Percentiles rank a stretch among this genome's conserved stretches.
phyloP scores from a whole-genome alignment of 1,140 invertebrate species.

The Monomorium pharaonis region DNA sequence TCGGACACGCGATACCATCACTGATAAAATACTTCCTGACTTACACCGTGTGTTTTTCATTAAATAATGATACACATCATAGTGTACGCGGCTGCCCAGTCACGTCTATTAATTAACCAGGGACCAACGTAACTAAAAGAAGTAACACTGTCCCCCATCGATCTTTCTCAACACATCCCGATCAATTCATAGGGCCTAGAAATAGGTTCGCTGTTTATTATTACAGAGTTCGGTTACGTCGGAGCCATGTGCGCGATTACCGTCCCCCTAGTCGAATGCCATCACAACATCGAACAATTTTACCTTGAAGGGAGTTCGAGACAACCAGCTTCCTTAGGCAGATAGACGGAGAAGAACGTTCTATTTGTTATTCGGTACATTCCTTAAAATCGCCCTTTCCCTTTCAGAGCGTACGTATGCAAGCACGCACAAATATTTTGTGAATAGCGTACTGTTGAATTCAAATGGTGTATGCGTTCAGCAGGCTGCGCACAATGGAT shows the following conservation, averaged over 20 bases:
- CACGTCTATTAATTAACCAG: background rate
- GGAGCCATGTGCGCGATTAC: conserved; percentile 43
- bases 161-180: background rate
- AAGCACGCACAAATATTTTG: conserved; percentile 59
- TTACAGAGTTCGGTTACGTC: conserved; percentile 59
- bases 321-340: background rate
- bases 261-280: conserved; percentile 21
- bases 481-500: conserved; percentile 74
- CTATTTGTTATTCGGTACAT: conserved; percentile 51
- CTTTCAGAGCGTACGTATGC: conserved; percentile 30
- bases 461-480: conserved; percentile 73
- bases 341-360: background rate
- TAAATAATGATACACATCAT: background rate
- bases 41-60: background rate
- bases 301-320: background rate
- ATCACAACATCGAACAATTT: background rate
- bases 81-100: background rate
- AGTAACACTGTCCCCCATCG: background rate
- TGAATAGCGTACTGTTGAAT: conserved; percentile 79
- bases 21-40: conserved; percentile 31
- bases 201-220: conserved; percentile 69
- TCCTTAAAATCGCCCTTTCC: conserved; percentile 60
- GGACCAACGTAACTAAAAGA: background rate
- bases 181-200: conserved; percentile 20
- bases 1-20: background rate